Percentiles rank a stretch among this genome's conserved stretches.
Conservation (phyloP, 1,140 invertebrate genomes). For the Aphelinus certus region DNA sequence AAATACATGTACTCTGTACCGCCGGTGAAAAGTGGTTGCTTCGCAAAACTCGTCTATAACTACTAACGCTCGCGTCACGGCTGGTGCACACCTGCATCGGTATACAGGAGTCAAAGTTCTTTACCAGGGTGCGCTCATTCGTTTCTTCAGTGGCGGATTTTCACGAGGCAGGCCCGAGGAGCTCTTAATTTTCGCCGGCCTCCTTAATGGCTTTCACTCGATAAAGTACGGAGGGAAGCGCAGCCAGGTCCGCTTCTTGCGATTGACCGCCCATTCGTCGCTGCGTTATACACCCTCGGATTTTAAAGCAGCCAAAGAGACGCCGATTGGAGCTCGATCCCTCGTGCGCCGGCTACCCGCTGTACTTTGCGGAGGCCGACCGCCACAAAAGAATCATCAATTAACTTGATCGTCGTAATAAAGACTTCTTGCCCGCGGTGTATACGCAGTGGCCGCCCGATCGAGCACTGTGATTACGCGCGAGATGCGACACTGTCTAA, state of each 20-base stretch:
- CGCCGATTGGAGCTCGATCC: background rate
- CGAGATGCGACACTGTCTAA: no score
- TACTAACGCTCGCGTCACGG: no score
- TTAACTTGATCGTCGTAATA: conserved; percentile 26
- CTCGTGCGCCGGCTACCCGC: background rate
- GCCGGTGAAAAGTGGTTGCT: no score
- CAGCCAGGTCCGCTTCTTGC: background rate
- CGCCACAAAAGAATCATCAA: conserved; percentile 15
- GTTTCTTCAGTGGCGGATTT: background rate
- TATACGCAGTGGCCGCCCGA: no score
- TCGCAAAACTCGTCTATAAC: no score
- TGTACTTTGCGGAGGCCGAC: background rate
- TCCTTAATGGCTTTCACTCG: conserved; percentile 9
- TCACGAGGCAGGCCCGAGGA: background rate
- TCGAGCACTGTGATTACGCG: no score
- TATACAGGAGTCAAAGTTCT: no score
- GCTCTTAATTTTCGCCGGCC: conserved; percentile 12
- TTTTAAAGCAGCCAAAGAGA: no score
- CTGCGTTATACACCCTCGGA: no score
- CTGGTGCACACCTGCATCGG: no score
- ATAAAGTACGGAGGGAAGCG: background rate
- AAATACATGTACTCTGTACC: no score
- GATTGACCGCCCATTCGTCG: no score
- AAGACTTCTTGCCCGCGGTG: background rate
- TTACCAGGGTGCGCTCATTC: background rate